Conservation (phyloP, 1,140 invertebrate genomes). For the Sogatella furcifera region DNA sequence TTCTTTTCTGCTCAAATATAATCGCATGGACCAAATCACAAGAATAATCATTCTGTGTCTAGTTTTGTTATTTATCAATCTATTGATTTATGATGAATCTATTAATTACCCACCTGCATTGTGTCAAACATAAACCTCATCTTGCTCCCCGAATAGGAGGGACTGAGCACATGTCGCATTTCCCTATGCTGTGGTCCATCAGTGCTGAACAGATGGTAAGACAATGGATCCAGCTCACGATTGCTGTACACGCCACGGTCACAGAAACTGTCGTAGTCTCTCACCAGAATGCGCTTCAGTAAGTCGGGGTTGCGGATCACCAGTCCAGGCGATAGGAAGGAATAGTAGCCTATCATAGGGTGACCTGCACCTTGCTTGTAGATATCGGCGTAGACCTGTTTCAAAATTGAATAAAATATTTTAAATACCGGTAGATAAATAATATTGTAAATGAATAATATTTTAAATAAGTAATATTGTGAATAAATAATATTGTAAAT, state of each 20-base stretch:
- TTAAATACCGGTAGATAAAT: too few relatives aligned
- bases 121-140: slow-evolving; percentile 44
- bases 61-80: too few relatives aligned
- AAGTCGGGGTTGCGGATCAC: slow-evolving; percentile 29
- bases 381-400: background rate
- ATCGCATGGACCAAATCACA: too few relatives aligned
- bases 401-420: too few relatives aligned
- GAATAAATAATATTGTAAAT: too few relatives aligned
- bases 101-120: slow-evolving; percentile 20
- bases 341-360: background rate
- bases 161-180: slow-evolving; percentile 43
- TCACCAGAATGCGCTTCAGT: slow-evolving; percentile 37
- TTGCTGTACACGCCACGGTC: slow-evolving; percentile 35
- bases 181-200: slow-evolving; percentile 43
- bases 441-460: too few relatives aligned
- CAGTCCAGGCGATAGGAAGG: background rate
- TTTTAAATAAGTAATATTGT: too few relatives aligned
- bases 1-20: too few relatives aligned
- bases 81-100: too few relatives aligned
- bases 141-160: slow-evolving; percentile 48
- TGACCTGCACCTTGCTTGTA: background rate
- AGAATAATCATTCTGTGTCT: too few relatives aligned
- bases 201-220: slow-evolving; percentile 36
- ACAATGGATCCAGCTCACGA: slow-evolving; percentile 36
- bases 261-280: slow-evolving; percentile 41